A percentile compares a stretch with the other conserved stretches of the same genome.
phyloP scores from a whole-genome alignment of 1,140 invertebrate species.

The Lineus longissimus region DNA sequence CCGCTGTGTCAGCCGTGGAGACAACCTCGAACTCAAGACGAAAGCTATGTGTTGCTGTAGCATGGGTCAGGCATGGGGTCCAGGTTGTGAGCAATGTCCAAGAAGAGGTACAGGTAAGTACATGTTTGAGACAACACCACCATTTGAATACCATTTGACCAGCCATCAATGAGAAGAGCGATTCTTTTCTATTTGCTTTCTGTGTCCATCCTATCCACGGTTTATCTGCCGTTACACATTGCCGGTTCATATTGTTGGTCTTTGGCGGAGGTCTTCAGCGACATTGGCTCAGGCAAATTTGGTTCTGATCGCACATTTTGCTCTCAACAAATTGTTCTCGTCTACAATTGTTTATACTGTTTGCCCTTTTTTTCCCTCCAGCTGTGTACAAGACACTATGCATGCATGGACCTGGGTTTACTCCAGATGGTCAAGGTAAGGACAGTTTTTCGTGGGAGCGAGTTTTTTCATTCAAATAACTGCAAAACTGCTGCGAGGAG shows the following conservation, averaged over 20 bases:
- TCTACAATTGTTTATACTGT: no score
- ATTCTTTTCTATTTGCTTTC: no score
- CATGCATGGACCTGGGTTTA: slow-evolving; percentile 67
- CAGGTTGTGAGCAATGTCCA: slow-evolving; percentile 77
- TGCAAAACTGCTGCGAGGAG: no score
- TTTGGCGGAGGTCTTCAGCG: no score
- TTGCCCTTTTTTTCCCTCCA: slow-evolving; percentile 26
- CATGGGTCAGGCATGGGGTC: slow-evolving; percentile 83
- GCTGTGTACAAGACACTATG: slow-evolving; percentile 72
- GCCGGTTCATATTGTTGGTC: no score
- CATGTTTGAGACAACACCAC: not conserved
- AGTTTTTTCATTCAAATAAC: no score
- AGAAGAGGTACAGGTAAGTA: slow-evolving; percentile 59
- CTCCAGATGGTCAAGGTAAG: slow-evolving; percentile 66
- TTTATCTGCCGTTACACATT: no score
- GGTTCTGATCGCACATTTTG: not conserved
- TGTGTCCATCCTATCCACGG: no score
- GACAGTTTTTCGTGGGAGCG: not conserved
- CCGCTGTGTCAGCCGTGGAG: slow-evolving; percentile 60
- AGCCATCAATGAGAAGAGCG: no score
- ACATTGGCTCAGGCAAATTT: no score
- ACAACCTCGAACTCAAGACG: slow-evolving; percentile 60
- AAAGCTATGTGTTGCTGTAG: slow-evolving; percentile 82
- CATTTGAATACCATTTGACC: not conserved
- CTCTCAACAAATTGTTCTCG: not conserved